Percentiles rank a stretch among this genome's conserved stretches.
phyloP scores from a whole-genome alignment of 2,113 vertebrate species.

The Perca fluviatilis region DNA sequence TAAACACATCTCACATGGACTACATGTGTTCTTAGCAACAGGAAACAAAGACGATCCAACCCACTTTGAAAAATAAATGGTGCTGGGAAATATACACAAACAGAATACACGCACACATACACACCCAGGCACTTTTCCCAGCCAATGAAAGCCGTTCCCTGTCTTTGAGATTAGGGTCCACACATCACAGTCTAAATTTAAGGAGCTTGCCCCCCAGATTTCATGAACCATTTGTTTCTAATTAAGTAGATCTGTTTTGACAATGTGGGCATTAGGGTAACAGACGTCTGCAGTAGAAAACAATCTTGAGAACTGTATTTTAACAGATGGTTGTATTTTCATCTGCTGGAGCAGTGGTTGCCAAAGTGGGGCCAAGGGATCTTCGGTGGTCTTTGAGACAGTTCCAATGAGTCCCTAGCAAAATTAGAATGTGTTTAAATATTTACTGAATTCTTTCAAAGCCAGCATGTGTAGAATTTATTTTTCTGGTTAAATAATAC shows the following conservation, averaged over 20 bases:
- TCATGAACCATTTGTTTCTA: constrained; percentile 70
- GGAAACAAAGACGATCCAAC: constrained; percentile 72
- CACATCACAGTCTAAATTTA: constrained; percentile 53
- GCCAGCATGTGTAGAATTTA: not conserved
- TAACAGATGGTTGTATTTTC: constrained; percentile 77
- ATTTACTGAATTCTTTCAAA: constrained; percentile 3
- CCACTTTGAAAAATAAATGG: constrained; percentile 79
- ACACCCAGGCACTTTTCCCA: constrained; percentile 50
- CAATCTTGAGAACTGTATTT: constrained; percentile 63
- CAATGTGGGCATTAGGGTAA: constrained; percentile 57
- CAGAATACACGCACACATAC: constrained; percentile 36
- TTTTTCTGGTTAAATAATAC: not conserved
- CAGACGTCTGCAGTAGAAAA: constrained; percentile 55
- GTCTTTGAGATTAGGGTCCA: constrained; percentile 54
- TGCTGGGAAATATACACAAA: constrained; percentile 72
- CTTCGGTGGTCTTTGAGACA: constrained; percentile 1
- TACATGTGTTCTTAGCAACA: constrained; percentile 62
- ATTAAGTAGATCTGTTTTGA: constrained; percentile 76
- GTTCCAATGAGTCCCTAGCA: not conserved
- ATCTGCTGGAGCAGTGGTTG: constrained; percentile 35
- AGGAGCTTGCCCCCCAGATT: constrained; percentile 42
- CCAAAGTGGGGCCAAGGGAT: constrained; percentile 16
- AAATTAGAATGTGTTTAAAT: not conserved
- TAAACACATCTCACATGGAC: constrained; percentile 71
- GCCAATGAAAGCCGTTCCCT: constrained; percentile 56